Percentiles rank a stretch among this genome's conserved stretches.
These are phyloP conservation scores for Tragulus kanchil DNA, from an alignment of 2,113 vertebrate genomes.

Conservation along the genomic window DNA sequence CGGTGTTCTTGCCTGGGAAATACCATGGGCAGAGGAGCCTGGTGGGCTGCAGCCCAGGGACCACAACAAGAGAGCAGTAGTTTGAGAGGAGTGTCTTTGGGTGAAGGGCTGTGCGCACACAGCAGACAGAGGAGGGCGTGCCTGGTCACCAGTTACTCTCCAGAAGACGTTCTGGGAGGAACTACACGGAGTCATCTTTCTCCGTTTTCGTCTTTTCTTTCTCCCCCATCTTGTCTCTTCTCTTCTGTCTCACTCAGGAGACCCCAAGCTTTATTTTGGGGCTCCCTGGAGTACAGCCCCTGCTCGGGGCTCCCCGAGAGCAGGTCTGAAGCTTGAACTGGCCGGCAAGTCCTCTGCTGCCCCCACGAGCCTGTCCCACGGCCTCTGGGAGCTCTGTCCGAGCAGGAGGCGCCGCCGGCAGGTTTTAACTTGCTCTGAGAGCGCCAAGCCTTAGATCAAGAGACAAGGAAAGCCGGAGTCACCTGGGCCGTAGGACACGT, in stretches of 20 bases:
- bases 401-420: neutral
- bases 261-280: neutral
- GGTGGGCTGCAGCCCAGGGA: accelerated
- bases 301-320: neutral
- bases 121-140: neutral
- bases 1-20: neutral
- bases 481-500: neutral
- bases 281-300: neutral
- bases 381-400: neutral
- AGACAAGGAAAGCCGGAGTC: neutral
- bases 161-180: neutral
- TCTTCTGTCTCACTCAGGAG: neutral
- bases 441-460: neutral
- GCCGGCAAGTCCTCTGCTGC: accelerated
- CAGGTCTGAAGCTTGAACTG: neutral
- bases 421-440: neutral
- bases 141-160: neutral
- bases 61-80: neutral
- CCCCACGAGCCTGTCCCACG: neutral
- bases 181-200: neutral
- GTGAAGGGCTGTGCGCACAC: neutral
- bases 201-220: neutral
- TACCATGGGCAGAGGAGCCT: neutral
- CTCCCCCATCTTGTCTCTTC: neutral
- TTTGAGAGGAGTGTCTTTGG: neutral